Percentiles rank a stretch among this genome's conserved stretches.
phyloP scores from a whole-genome alignment of 2,797 vertebrate genomes.

The Sebastes elongatus region DNA sequence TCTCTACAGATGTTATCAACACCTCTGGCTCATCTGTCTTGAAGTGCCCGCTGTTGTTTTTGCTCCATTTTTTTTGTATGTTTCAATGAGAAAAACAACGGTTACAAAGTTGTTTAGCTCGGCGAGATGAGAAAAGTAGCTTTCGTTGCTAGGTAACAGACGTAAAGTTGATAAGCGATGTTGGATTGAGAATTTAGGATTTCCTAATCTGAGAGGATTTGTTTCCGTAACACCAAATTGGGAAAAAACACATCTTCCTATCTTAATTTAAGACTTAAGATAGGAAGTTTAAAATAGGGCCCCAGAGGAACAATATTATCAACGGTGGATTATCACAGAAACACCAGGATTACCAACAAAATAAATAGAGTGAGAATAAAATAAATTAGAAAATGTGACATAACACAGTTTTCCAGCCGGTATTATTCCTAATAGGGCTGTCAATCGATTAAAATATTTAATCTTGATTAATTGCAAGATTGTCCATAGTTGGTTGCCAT shows the following conservation, averaged over 20 bases:
- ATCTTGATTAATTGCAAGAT: too few species aligned
- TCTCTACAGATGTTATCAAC: background rate
- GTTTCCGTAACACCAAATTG: too few species aligned
- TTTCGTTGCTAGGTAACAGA: background rate
- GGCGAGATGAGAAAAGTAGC: background rate
- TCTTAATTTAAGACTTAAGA: too few species aligned
- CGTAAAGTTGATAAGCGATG: background rate
- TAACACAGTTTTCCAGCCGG: background rate
- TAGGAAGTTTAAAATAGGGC: too few species aligned
- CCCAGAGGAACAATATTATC: background rate
- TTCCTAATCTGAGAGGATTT: too few species aligned
- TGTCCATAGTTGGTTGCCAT: too few species aligned
- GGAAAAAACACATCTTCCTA: too few species aligned
- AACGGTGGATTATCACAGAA: background rate
- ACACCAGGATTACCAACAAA: background rate
- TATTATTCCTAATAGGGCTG: background rate
- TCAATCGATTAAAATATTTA: too few species aligned
- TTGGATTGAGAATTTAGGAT: too few species aligned
- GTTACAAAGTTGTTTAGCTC: background rate
- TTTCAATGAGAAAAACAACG: background rate
- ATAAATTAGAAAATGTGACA: background rate
- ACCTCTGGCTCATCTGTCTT: background rate
- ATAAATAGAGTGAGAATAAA: background rate
- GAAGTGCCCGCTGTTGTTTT: background rate
- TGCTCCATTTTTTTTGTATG: background rate